Evolutionary conservation across 2,113 vertebrate species (phyloP).

Genomic region (Fulmarus glacialis): DNA sequence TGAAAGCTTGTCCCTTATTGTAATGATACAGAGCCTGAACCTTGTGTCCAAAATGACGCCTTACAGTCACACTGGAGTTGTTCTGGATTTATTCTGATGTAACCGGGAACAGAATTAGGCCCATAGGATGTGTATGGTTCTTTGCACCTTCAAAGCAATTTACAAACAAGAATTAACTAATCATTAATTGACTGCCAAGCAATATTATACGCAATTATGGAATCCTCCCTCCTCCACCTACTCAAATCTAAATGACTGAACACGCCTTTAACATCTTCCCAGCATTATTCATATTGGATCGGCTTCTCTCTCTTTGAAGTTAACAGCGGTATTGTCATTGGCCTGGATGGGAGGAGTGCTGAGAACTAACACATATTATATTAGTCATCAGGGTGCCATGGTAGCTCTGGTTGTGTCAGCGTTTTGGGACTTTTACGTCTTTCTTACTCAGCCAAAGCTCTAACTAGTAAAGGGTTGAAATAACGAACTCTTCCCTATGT

Average conservation of each 20-base stretch:
- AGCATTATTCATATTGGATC: constrained; percentile 53
- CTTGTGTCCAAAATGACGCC: background rate
- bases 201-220: constrained; percentile 47
- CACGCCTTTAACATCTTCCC: constrained; percentile 65
- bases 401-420: constrained; percentile 58
- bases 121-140: background rate
- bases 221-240: constrained; percentile 71
- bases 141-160: constrained; percentile 60
- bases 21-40: background rate
- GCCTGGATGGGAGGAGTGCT: constrained; percentile 54
- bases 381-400: constrained; percentile 55
- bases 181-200: constrained; percentile 52
- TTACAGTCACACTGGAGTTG: background rate
- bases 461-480: background rate
- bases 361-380: constrained; percentile 26
- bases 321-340: constrained; percentile 33
- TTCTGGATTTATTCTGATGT: background rate
- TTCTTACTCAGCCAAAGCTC: constrained; percentile 42
- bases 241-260: constrained; percentile 61
- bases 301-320: constrained; percentile 67
- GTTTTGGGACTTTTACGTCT: constrained; percentile 8
- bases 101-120: background rate
- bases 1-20: background rate
- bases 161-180: constrained; percentile 65
- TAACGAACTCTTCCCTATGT: background rate